These are phyloP conservation scores for Siderastrea siderea DNA, from an alignment of 92 coral and sea anemone species.

Conservation along the genomic window DNA sequence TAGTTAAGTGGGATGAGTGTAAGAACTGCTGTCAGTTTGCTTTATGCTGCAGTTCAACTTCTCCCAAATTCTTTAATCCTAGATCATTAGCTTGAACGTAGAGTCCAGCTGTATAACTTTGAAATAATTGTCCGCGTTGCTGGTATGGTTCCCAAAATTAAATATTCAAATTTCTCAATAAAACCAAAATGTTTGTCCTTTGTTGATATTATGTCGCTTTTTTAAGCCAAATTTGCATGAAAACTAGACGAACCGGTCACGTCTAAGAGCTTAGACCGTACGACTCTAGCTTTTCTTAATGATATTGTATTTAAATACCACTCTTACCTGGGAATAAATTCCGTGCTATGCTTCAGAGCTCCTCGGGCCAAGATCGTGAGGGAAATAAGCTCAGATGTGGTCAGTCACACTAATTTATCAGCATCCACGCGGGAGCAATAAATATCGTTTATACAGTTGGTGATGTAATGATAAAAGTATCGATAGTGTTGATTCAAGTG, in stretches of 20 bases:
- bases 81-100: background rate
- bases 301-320: background rate
- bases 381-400: conserved; percentile 3
- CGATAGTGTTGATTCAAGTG: conserved; percentile 20
- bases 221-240: conserved; percentile 25
- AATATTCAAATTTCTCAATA: background rate
- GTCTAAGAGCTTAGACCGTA: background rate
- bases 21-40: no score
- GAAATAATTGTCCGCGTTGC: background rate
- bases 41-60: no score
- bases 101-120: background rate
- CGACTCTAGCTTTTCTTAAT: no score
- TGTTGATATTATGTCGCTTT: conserved; percentile 29
- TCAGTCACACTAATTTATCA: conserved; percentile 2
- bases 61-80: background rate
- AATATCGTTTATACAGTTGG: background rate
- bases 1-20: no score
- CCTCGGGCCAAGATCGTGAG: background rate
- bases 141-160: background rate
- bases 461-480: conserved; percentile 37
- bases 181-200: background rate
- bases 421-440: background rate
- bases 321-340: conserved; percentile 9
- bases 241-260: conserved; percentile 12
- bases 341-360: background rate